Conservation (phyloP, 2,113 vertebrate genomes). For the Dipodomys stephensi region DNA sequence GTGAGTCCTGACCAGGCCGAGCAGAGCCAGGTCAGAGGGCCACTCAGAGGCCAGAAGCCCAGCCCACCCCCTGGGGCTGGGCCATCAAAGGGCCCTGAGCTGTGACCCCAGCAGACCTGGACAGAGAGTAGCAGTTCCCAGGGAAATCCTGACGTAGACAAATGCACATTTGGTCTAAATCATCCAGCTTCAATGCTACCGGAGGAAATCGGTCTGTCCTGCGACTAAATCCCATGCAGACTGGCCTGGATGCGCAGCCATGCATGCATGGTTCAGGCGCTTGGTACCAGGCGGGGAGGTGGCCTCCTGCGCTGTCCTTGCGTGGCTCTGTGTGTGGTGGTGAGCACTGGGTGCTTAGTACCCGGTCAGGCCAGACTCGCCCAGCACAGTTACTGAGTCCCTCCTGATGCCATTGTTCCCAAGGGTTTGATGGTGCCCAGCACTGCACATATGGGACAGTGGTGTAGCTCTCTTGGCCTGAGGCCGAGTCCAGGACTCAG, state of each 20-base stretch:
- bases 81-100: background rate
- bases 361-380: background rate
- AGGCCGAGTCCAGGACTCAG: background rate
- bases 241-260: fast-evolving
- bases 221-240: fast-evolving
- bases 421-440: fast-evolving
- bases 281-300: fast-evolving
- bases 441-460: fast-evolving
- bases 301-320: too few relatives aligned
- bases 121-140: fast-evolving
- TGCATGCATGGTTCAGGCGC: background rate
- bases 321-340: background rate
- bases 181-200: background rate
- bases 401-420: fast-evolving
- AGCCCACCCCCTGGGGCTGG: background rate
- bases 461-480: fast-evolving
- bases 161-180: fast-evolving
- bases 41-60: background rate
- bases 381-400: background rate
- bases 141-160: fast-evolving
- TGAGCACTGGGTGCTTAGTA: fast-evolving
- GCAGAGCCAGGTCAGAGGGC: background rate
- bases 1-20: too few relatives aligned
- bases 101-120: background rate
- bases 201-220: fast-evolving